Percentiles rank a stretch among this genome's conserved stretches.
These are phyloP conservation scores for Zeus faber DNA, from an alignment of 2,113 vertebrate genomes.

Conservation along the genomic window DNA sequence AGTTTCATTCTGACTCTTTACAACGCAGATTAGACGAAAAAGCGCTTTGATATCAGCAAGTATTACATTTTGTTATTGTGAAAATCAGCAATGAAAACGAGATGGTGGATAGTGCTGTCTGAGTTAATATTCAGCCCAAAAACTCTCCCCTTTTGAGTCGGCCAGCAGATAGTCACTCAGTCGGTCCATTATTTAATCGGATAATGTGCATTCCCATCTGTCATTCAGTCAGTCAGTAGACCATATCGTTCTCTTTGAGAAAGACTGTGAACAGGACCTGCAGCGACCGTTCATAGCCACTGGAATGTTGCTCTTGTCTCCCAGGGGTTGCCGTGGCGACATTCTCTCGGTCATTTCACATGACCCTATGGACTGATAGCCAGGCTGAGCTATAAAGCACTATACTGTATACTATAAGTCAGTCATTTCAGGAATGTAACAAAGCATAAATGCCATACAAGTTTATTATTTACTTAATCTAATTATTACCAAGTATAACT, in stretches of 20 bases:
- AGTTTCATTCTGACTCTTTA: too few species aligned
- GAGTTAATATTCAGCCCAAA: background rate
- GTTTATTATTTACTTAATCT: too few species aligned
- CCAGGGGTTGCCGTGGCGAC: conserved; percentile 42
- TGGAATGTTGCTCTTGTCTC: conserved; percentile 57
- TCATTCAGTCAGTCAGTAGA: conserved; percentile 20
- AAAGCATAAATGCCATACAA: too few species aligned
- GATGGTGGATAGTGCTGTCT: too few species aligned
- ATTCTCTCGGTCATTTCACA: conserved; percentile 56
- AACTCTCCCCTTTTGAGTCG: background rate
- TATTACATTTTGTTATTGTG: too few species aligned
- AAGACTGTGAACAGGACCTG: conserved; percentile 23
- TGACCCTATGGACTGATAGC: too few species aligned
- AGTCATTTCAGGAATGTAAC: too few species aligned
- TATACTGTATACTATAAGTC: background rate
- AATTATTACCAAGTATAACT: too few species aligned
- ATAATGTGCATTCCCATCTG: conserved; percentile 15
- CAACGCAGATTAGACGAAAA: too few species aligned
- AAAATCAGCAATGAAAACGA: too few species aligned
- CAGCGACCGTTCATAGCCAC: conserved; percentile 36
- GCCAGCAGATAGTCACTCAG: conserved; percentile 15
- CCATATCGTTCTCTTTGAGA: conserved; percentile 29
- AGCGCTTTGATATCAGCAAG: too few species aligned
- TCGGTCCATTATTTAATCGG: conserved; percentile 14
- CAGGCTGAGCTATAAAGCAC: too few species aligned